Evolutionary conservation across 2,888 invertebrate genomes (phyloP).

Genomic region (Stratiomys singularior): DNA sequence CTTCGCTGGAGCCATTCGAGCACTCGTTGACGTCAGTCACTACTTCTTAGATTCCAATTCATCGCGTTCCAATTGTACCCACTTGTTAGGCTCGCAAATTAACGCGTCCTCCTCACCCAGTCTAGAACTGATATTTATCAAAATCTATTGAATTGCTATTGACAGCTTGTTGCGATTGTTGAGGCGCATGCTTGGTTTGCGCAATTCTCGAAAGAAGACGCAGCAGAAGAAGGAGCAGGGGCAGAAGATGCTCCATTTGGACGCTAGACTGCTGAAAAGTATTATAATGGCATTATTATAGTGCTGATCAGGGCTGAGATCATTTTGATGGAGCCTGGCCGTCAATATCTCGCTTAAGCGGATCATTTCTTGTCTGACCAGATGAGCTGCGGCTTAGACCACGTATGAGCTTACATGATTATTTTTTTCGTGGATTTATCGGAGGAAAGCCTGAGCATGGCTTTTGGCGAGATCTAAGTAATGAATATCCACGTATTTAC

Average conservation of each 20-base stretch:
- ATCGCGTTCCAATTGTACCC: background rate
- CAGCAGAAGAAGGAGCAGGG: no score
- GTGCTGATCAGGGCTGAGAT: no score
- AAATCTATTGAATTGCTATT: constrained; percentile 30
- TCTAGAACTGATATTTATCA: constrained; percentile 17
- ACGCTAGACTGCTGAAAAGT: no score
- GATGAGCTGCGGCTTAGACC: background rate
- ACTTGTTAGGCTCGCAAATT: constrained; percentile 11
- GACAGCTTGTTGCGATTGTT: constrained; percentile 28
- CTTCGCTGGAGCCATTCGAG: no score
- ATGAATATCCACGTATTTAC: constrained; percentile 13
- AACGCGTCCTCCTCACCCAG: background rate
- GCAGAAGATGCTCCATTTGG: no score
- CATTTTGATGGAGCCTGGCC: background rate
- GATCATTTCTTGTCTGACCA: background rate
- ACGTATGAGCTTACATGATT: background rate
- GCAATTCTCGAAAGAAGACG: no score
- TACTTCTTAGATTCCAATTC: no score
- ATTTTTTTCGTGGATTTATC: background rate
- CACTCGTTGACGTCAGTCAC: no score
- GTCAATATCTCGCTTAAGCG: constrained; percentile 15
- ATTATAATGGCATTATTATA: no score
- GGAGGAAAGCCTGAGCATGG: background rate
- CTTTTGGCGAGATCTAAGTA: constrained; percentile 14
- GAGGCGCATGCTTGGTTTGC: background rate